Evolutionary conservation across 2,888 invertebrate species (phyloP).

Genomic region (Plagodis dolabraria): DNA sequence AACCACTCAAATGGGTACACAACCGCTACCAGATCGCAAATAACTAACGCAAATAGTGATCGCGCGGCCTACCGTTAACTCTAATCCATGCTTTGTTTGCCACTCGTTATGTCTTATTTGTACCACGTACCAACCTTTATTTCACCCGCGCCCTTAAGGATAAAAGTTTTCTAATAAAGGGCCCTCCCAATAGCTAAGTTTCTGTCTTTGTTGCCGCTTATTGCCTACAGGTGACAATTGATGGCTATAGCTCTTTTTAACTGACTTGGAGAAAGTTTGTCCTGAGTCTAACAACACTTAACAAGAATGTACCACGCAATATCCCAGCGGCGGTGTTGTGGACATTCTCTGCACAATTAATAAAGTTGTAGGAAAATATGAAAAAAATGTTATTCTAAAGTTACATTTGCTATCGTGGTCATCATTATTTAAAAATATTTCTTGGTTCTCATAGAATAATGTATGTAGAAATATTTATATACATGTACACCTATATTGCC

Average conservation of each 20-base stretch:
- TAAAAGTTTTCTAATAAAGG: slow-evolving; percentile 83
- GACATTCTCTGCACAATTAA: slow-evolving; percentile 21
- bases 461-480: too few species aligned
- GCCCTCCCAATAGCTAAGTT: slow-evolving; percentile 71
- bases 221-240: slow-evolving; percentile 82
- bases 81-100: slow-evolving; percentile 46
- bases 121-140: slow-evolving; percentile 77
- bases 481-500: too few species aligned
- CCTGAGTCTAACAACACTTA: slow-evolving; percentile 43
- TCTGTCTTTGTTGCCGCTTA: slow-evolving; percentile 63
- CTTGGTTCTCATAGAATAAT: too few species aligned
- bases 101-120: slow-evolving; percentile 77
- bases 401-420: not conserved
- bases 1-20: not conserved
- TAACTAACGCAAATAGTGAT: slow-evolving; percentile 37
- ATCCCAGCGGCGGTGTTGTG: slow-evolving; percentile 31
- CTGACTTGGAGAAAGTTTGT: slow-evolving; percentile 63
- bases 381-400: slow-evolving; percentile 3
- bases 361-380: slow-evolving; percentile 13
- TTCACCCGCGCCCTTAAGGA: slow-evolving; percentile 67
- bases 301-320: slow-evolving; percentile 40
- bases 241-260: slow-evolving; percentile 78
- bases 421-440: too few species aligned
- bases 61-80: slow-evolving; percentile 36
- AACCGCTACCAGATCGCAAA: slow-evolving; percentile 26